Evolutionary conservation across 2,797 vertebrate genomes (phyloP), one percentile per base, ranked within the genome.

Genomic region (Aphelocoma californica): DNA sequence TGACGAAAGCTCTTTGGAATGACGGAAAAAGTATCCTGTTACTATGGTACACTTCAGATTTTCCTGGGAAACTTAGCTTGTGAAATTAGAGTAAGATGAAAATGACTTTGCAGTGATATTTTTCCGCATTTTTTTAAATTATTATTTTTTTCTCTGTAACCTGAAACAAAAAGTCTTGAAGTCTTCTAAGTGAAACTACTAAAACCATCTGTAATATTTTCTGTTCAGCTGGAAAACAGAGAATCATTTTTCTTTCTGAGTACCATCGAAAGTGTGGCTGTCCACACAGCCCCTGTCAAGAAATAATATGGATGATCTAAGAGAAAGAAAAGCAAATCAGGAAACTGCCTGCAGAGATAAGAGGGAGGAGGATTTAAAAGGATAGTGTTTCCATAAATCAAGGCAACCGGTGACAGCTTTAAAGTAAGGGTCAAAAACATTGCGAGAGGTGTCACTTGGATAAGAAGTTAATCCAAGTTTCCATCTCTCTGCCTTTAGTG

Each of bases 311-410:
- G 85, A 95, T 95, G 95, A 94, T 92, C 89, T 94, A 88, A 95
- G 82, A 84, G 92, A 94, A 96, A 96, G 89, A 93, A 96, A 95
- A 95, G 85, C 84, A 95, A 93, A 95, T 93, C 96, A 96, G 97
- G 95, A 97, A 97, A 96, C 96, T 94, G 96, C 87, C 93, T 86
- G 81, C 83, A 84, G 96, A 97, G 97, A 97, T 97, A 96, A 97
- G 93, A 94, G 61, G 83, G 62, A 94, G 81, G 81, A 89, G 80
- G 94, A 96, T 96, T 97, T 96, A 81, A 92, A 96, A 91, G 94
- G 96, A 95, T 96, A 91, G 81, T 73, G 79, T 96, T 97, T 95
- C 96, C 92, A 95, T 96, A 95, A 95, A 97, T 97, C 95, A 96
- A 93, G 91, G 72, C 88, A 93, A 90, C 67, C 50, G 28, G 81